These are phyloP conservation scores for Zophobas atratus DNA, from an alignment of 1,140 invertebrate species.

Conservation along the genomic window DNA sequence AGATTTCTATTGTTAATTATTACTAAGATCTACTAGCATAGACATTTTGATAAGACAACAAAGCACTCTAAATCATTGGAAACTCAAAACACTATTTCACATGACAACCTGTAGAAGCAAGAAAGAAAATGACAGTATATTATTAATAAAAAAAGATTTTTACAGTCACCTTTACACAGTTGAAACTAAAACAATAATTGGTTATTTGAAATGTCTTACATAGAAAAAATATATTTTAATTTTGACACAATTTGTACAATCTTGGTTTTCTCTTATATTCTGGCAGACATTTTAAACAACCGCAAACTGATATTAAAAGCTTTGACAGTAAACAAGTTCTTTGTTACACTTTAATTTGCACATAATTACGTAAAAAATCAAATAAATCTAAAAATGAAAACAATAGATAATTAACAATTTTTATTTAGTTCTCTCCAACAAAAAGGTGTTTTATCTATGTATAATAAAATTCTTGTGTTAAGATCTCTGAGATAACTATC, in stretches of 20 bases:
- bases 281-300: slow-evolving; percentile 25
- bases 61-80: slow-evolving; percentile 40
- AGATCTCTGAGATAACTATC: slow-evolving; percentile 39
- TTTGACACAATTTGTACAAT: slow-evolving; percentile 26
- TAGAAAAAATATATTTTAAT: slow-evolving; percentile 39
- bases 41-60: slow-evolving; percentile 55
- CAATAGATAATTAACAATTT: slow-evolving; percentile 42
- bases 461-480: slow-evolving; percentile 30
- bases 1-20: slow-evolving; percentile 50
- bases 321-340: slow-evolving; percentile 13
- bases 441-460: slow-evolving; percentile 12
- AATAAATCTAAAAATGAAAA: slow-evolving; percentile 41
- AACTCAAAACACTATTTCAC: slow-evolving; percentile 31
- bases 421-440: slow-evolving; percentile 42
- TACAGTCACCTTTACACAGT: slow-evolving; percentile 26
- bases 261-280: slow-evolving; percentile 16
- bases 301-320: neutral
- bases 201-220: slow-evolving; percentile 7
- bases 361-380: slow-evolving; percentile 9
- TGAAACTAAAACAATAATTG: slow-evolving; percentile 19
- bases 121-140: slow-evolving; percentile 1
- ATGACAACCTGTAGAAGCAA: slow-evolving; percentile 22
- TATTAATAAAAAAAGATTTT: slow-evolving; percentile 24
- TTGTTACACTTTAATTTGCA: slow-evolving; percentile 13
- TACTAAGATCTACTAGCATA: slow-evolving; percentile 58